Conservation (phyloP, 2,113 vertebrate genomes). For the Seriola dumerili region DNA sequence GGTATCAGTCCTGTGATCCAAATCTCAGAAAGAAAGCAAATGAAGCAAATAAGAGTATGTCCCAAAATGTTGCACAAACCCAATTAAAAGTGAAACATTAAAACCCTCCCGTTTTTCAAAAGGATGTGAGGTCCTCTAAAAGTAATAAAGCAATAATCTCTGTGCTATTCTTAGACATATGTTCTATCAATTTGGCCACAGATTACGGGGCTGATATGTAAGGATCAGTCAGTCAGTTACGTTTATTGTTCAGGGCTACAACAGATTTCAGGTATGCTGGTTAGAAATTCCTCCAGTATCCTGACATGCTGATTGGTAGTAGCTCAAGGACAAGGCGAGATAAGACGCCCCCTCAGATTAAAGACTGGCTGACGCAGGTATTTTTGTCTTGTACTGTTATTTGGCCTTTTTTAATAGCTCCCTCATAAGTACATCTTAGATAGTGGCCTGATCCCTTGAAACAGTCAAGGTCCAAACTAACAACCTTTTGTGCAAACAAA, state of each 20-base stretch:
- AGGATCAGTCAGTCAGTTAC: not conserved
- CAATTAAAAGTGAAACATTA: not conserved
- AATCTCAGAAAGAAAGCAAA: no score
- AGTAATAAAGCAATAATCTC: not conserved
- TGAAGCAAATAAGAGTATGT: no score
- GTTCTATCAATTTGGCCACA: not conserved
- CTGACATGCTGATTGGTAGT: slow-evolving; percentile 17
- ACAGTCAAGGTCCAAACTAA: slow-evolving; percentile 81
- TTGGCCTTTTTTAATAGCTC: slow-evolving; percentile 61
- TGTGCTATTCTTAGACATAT: not conserved
- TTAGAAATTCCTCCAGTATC: slow-evolving; percentile 10
- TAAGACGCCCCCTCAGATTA: slow-evolving; percentile 63
- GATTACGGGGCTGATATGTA: not conserved
- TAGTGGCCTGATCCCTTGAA: slow-evolving; percentile 67
- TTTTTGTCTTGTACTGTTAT: slow-evolving; percentile 33
- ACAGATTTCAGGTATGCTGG: not conserved
- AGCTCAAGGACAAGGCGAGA: slow-evolving; percentile 22
- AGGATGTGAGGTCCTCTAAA: not conserved
- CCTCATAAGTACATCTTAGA: slow-evolving; percentile 69
- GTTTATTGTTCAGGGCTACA: slow-evolving; percentile 17
- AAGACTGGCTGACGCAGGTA: slow-evolving; percentile 51
- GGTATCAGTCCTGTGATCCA: no score
- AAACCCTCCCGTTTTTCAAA: not conserved
- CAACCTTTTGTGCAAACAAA: slow-evolving; percentile 75
- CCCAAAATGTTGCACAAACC: not conserved